Base-by-base conservation (phyloP, 2,797 vertebrate species). In the Chromis chromis region DNA sequence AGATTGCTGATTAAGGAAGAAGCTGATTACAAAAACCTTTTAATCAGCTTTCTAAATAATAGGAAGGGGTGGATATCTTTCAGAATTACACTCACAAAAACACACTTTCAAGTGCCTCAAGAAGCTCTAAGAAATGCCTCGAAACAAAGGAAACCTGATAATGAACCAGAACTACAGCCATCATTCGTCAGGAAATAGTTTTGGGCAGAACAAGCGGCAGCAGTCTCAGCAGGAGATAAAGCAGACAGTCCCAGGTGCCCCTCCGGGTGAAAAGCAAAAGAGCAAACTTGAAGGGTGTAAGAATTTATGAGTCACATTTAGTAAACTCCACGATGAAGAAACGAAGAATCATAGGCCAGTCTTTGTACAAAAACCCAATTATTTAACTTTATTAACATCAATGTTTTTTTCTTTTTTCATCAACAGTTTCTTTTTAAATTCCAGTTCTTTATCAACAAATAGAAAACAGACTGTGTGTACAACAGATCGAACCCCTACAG, bases 371-470 rank as follows among this genome's bases (percentile, higher is more conserved):
- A 98, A 98, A 89, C 96, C 96, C 91, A 96, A 97, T 98, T 97
- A 97, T 97, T 97, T 96, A 97, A 97, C 97, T 98, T 98, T 98
- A 98, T 98, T 98, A 96, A 96, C 96, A 97, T 97, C 94, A 95
- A 98, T 94, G 96, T 91, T 92, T 93, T 91, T 90, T 80, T 46
- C 74, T 84, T 92, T n/a, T 93, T 88, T 89, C 87, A 89, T 89
- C 85, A 89, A 91, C 88, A 93, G 83, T 75, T 91, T 92, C 95
- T 91, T 94, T 92, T 93, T 94, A 93, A 95, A 95, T 94, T 93
- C 89, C 90, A 90, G 90, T 94, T 95, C 95, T 95, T 96, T 96
- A 96, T 97, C 95, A 97, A 98, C 97, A 97, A 96, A 97, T 98
- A 98, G 96, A 98, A 98, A 98, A 98, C 97, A 97, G 96, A 98